A percentile compares a stretch with the other conserved stretches of the same genome.
Evolutionary conservation across 2,113 vertebrate species (phyloP).

Genomic region (Pipra filicauda): DNA sequence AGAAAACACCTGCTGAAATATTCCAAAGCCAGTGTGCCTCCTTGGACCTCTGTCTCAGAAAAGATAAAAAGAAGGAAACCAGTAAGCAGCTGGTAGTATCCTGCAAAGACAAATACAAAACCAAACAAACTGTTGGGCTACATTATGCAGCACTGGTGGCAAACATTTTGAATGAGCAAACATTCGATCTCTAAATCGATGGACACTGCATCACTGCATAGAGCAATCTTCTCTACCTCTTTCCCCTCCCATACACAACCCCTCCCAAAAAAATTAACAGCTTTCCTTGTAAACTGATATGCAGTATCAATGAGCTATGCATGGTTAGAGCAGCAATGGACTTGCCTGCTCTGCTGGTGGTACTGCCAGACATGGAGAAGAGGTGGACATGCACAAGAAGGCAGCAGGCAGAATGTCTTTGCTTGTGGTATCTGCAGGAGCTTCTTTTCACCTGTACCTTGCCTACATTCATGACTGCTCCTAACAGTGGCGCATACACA

Average conservation of each 20-base stretch:
- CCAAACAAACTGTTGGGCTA: neutral
- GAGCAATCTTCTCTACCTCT: neutral
- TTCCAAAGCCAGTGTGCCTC: neutral
- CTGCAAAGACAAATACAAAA: neutral
- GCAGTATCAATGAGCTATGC: neutral
- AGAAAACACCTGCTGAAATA: neutral
- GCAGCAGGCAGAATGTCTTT: neutral
- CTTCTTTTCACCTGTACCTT: neutral
- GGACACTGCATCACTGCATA: neutral
- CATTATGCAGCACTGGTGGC: neutral
- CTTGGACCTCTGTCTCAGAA: neutral
- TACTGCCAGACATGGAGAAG: neutral
- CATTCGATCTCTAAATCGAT: neutral
- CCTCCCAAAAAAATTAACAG: neutral
- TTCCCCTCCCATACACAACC: neutral
- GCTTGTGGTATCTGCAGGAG: neutral
- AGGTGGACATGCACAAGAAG: neutral
- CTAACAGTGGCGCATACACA: neutral
- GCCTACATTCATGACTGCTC: neutral
- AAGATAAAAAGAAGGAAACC: neutral
- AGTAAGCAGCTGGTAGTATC: neutral
- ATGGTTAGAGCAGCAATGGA: neutral
- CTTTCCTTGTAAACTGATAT: neutral
- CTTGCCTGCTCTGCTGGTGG: neutral
- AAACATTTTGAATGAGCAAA: neutral